A percentile compares a stretch with the other conserved stretches of the same genome.
Evolutionary conservation across 2,113 vertebrate species (phyloP).

Genomic region (Brachyhypopomus gauderio): DNA sequence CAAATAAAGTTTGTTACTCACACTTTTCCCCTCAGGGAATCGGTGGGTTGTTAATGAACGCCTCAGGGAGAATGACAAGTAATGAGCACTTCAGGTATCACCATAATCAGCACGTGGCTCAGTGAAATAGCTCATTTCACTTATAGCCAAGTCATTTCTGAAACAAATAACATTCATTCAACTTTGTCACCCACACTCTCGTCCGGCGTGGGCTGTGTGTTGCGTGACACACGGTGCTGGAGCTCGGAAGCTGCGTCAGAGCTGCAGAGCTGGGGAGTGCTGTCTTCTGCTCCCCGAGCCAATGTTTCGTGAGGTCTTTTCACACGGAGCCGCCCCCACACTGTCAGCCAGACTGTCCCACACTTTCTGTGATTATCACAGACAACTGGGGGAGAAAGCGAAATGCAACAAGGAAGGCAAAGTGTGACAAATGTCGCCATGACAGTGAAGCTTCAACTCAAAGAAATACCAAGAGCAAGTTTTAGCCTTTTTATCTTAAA

Average conservation of each 20-base stretch:
- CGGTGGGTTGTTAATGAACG: slow-evolving; percentile 58
- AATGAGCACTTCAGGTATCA: slow-evolving; percentile 57
- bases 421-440: neutral
- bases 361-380: slow-evolving; percentile 33
- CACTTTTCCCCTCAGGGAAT: neutral
- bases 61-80: slow-evolving; percentile 53
- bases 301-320: slow-evolving; percentile 24
- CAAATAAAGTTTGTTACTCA: neutral
- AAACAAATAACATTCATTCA: neutral
- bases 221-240: neutral
- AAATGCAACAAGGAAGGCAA: neutral
- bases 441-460: neutral
- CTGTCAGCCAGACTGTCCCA: slow-evolving; percentile 20
- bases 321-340: slow-evolving; percentile 24
- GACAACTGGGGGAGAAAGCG: slow-evolving; percentile 7
- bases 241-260: neutral
- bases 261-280: neutral
- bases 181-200: neutral
- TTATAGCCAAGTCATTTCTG: slow-evolving; percentile 9
- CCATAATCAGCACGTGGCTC: slow-evolving; percentile 56
- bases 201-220: neutral
- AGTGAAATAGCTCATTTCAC: slow-evolving; percentile 47
- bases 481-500: no score
- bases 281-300: slow-evolving; percentile 6
- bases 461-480: no score